Base-by-base conservation (phyloP, 2,797 vertebrate genomes). In the Centroberyx gerrardi region DNA sequence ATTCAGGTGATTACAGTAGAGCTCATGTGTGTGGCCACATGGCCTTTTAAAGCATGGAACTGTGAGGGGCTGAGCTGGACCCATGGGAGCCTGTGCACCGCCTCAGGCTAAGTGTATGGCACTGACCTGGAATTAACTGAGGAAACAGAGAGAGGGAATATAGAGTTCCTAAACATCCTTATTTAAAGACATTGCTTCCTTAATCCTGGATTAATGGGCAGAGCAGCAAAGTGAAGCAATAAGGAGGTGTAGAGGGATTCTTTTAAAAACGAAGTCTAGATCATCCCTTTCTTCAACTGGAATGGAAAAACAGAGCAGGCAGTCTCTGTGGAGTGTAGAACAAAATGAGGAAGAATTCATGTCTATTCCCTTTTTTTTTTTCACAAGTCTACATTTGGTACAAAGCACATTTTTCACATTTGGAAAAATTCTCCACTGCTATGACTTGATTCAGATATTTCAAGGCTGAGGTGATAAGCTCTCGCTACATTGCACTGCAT, bases 151-250 rank as follows among this genome's bases (percentile, higher is more conserved):
- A 56, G 62, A 72, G 42, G 73, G 69, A 84, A 80, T 67, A 27
- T 10, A 38, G 72, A 87, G 73, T 78, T 89, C 64, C 66, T 87
- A 74, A 86, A 88, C 68, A 80, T 82, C 71, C 60, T 79, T 49
- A 62, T 82, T 83, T 77, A 72, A 83, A 87, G 74, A 49, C 76
- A 75, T 68, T 51, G 62, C 75, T 76, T 71, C 67, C 62, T 48
- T 86, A 86, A 88, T 88, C 85, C 79, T 6, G 75, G 84, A 85
- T 88, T 87, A 84, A 89, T 84, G 36, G 61, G 58, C 69, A 60
- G 36, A 78, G 62, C 15, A 54, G 70, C 46, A 80, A 77, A 60
- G 71, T n/a, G 61, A 52, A 66, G 70, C 62, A 81, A 81, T 63
- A 79, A 73, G 54, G 44, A 71, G 72, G 44, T 59, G 53, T 53